Percentiles rank a stretch among this genome's conserved stretches.
These are phyloP conservation scores for Sminthurides aquaticus DNA, from an alignment of 2,888 invertebrate species.

Conservation along the genomic window DNA sequence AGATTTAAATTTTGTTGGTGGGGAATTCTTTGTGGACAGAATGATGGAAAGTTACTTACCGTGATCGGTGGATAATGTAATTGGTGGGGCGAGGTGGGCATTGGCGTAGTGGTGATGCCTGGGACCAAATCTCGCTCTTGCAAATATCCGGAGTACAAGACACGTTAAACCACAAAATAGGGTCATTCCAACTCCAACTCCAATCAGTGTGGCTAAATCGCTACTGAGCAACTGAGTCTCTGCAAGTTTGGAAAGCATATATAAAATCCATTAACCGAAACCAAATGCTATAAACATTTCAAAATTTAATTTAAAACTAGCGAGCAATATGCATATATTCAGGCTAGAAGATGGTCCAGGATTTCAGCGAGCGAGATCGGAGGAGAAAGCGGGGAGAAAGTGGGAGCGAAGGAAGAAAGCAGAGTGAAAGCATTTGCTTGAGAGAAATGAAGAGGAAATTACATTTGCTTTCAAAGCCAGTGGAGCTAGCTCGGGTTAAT, in stretches of 20 bases:
- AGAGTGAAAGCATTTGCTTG: no score
- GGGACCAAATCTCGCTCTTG: conserved; percentile 41
- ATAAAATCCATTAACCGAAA: neutral
- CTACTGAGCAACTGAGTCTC: conserved; percentile 39
- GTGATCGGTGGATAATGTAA: conserved; percentile 41
- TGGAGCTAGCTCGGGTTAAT: no score
- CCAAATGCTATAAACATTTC: neutral
- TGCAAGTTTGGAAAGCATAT: no score
- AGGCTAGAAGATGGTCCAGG: neutral
- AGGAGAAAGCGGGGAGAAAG: no score
- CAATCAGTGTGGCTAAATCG: conserved; percentile 40
- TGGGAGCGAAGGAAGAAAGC: no score
- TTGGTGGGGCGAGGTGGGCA: conserved; percentile 39
- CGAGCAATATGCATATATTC: neutral
- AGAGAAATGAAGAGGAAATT: no score
- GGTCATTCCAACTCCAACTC: conserved; percentile 41
- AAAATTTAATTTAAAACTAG: neutral
- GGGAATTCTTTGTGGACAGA: no score
- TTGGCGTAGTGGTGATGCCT: conserved; percentile 35
- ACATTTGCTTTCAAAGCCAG: no score
- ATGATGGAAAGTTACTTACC: no score
- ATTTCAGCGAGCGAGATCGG: no score
- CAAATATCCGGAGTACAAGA: conserved; percentile 41
- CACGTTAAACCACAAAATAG: conserved; percentile 41
- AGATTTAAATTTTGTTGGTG: no score